These are phyloP conservation scores for Arenicola marina DNA, from an alignment of 2,888 invertebrate genomes.

Conservation along the genomic window DNA sequence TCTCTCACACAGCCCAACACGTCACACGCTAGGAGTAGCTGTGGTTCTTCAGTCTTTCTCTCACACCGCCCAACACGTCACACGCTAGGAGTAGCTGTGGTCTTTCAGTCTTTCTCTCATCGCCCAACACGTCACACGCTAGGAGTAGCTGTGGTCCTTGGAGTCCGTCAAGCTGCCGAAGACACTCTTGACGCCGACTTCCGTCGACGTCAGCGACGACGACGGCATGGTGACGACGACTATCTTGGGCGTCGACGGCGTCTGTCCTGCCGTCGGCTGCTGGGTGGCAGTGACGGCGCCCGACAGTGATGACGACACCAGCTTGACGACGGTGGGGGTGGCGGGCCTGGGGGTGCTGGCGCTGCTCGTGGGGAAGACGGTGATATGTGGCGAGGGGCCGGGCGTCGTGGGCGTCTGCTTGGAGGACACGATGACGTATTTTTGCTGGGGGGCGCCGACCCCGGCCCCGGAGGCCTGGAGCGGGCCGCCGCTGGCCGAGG, in stretches of 20 bases:
- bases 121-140: too few species aligned
- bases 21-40: too few species aligned
- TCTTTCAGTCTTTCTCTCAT: too few species aligned
- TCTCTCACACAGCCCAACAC: too few species aligned
- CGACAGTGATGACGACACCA: background rate
- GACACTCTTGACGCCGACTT: slow-evolving; percentile 2
- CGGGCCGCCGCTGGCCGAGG: background rate
- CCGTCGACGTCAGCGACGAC: background rate
- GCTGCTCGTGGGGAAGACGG: background rate
- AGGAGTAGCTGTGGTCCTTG: too few species aligned
- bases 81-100: too few species aligned
- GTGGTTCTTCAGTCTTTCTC: too few species aligned
- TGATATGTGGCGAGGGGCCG: background rate
- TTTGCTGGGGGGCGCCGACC: background rate
- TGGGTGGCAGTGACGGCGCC: background rate
- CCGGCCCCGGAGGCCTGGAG: background rate
- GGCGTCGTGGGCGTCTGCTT: background rate
- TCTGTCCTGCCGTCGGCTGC: background rate
- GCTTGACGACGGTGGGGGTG: slow-evolving; percentile 3
- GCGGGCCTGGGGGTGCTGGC: background rate
- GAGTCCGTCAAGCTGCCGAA: too few species aligned
- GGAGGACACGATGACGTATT: slow-evolving; percentile 2
- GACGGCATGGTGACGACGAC: slow-evolving; percentile 3
- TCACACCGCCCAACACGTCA: too few species aligned
- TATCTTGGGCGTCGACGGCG: slow-evolving; percentile 2